phyloP scores from a whole-genome alignment of 2,797 vertebrate genomes.

The Mus spretus region DNA sequence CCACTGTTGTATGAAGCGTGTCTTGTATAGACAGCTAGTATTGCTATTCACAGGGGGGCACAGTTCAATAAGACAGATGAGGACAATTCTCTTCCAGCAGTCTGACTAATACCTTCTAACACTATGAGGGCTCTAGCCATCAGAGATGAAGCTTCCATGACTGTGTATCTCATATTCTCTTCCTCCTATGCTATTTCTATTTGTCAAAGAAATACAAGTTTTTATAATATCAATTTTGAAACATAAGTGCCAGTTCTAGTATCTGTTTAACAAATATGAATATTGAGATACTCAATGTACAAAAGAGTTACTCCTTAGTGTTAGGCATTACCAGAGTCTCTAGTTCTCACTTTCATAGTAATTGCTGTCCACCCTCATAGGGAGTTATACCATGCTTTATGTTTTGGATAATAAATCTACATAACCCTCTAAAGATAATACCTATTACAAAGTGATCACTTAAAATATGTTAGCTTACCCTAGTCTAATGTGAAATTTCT shows the following conservation, averaged over 20 bases:
- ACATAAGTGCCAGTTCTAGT: not conserved
- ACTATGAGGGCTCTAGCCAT: not conserved
- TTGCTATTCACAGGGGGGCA: no score
- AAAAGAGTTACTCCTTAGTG: not conserved
- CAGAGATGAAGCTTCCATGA: no score
- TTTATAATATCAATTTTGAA: not conserved
- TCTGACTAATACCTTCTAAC: not conserved
- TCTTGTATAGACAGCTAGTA: no score
- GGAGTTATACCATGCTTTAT: not conserved
- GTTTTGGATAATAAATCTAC: constrained; percentile 5
- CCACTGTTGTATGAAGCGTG: not conserved
- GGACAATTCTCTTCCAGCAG: no score
- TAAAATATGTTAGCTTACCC: not conserved
- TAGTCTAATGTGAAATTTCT: not conserved
- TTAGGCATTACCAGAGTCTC: not conserved
- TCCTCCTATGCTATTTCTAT: not conserved
- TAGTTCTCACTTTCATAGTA: not conserved
- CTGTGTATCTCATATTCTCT: not conserved
- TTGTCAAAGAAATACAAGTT: not conserved
- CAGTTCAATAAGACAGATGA: not conserved
- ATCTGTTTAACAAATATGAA: not conserved
- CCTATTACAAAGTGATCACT: not conserved
- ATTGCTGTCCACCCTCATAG: not conserved
- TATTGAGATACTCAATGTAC: not conserved
- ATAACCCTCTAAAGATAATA: not conserved